Base-by-base conservation (phyloP, 2,113 vertebrate genomes). In the Sapayoa aenigma region DNA sequence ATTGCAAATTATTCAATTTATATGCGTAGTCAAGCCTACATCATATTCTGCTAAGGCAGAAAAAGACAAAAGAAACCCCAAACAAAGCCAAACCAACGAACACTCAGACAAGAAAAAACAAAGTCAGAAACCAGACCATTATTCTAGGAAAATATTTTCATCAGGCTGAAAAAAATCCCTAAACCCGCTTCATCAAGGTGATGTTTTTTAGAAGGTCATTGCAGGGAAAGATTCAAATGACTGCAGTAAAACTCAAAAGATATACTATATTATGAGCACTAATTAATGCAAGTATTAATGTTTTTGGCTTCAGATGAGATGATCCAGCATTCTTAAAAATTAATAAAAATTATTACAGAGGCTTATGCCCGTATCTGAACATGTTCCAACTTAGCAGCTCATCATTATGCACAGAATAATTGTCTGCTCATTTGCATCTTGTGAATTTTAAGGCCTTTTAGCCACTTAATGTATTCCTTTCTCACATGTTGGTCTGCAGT, bases 1-100 rank as follows among this genome's bases (percentile, higher is more conserved):
- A 96, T 25, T 91, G 90, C 71, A 97, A 97, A 97, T 96, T 89
- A 96, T 94, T 95, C 95, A 78, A 97, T 97, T 97, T 97, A 95
- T 97, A 96, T 96, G 91, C 95, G 83, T 35, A 97, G 96, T 93
- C 97, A 97, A 95, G 86, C 62, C 90, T 87, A 82, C 91, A 93
- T 87, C 55, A 49, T 58, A 77, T 75, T 89, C 74, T 59, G 46
- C 62, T 69, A 78, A 66, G 62, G 66, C 71, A 55, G 62, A 81
- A 66, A 11, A 0, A 8, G 22, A 52, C 3, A 84, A 84, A 55
- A 56, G 35, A 37, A 72, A 74, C 55, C 24, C 9, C 19, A 52
- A 66, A 44, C 44, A 44, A 62, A 5, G 37, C 11, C 28, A 18
- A 47, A 47, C 1, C 39, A 75, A n/a, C 30, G 6, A 52, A 18